Percentiles rank a stretch among this genome's conserved stretches.
phyloP scores from a whole-genome alignment of 2,113 vertebrate genomes.

The Hylia prasina region DNA sequence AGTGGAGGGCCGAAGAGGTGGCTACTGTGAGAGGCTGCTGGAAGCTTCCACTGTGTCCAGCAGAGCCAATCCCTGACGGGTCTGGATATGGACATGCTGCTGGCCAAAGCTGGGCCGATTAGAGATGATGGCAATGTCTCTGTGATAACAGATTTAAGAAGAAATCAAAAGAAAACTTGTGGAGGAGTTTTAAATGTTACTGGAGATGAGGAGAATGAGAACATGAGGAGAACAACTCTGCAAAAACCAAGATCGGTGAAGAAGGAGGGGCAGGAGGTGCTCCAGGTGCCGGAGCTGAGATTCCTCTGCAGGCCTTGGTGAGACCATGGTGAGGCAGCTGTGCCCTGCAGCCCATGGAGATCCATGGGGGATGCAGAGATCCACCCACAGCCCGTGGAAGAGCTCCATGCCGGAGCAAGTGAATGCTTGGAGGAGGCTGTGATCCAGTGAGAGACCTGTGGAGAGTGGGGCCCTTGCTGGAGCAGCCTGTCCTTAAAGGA shows the following conservation, averaged over 20 bases:
- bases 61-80: background rate
- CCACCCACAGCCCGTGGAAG: too few species aligned
- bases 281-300: fast-evolving
- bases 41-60: background rate
- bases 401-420: fast-evolving
- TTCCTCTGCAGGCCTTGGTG: background rate
- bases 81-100: background rate
- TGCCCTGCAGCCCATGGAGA: background rate
- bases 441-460: background rate
- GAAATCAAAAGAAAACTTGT: background rate
- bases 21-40: background rate
- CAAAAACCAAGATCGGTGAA: fast-evolving
- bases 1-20: background rate
- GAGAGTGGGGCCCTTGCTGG: background rate
- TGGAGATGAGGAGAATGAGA: background rate
- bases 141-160: background rate
- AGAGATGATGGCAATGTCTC: fast-evolving
- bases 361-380: too few species aligned
- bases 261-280: background rate
- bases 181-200: background rate
- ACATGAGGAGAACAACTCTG: too few species aligned
- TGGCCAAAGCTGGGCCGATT: background rate
- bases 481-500: background rate
- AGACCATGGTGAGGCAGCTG: background rate
- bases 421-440: background rate